These are phyloP conservation scores for Tipula confusa DNA, from an alignment of 2,888 invertebrate species.

Conservation along the genomic window DNA sequence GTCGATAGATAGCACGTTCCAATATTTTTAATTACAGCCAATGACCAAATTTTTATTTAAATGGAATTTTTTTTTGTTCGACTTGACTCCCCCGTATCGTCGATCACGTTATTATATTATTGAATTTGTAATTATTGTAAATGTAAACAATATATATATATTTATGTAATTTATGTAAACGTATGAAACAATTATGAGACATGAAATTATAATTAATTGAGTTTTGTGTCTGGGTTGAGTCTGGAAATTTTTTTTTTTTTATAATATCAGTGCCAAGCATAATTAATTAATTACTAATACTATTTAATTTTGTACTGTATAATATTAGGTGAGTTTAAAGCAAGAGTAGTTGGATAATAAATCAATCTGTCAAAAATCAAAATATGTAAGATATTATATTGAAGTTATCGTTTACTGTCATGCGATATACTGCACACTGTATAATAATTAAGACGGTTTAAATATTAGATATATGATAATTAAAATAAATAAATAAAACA, in stretches of 20 bases:
- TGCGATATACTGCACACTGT: background rate
- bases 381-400: background rate
- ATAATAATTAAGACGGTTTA: background rate
- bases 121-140: background rate
- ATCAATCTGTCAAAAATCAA: background rate
- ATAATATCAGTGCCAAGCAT: background rate
- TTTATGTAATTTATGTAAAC: background rate
- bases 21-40: background rate
- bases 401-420: background rate
- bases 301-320: background rate
- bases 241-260: background rate
- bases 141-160: background rate
- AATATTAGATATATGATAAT: background rate
- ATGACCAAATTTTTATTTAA: background rate
- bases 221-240: background rate
- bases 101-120: no score
- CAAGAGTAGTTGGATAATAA: background rate
- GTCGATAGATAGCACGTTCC: background rate
- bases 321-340: background rate
- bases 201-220: background rate
- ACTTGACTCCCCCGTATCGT: no score
- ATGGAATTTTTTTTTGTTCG: no score
- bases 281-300: background rate
- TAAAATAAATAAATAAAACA: background rate
- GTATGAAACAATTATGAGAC: background rate